Percentiles rank a stretch among this genome's conserved stretches.
These are phyloP conservation scores for Syrphus vitripennis DNA, from an alignment of 2,888 invertebrate genomes.

Conservation along the genomic window DNA sequence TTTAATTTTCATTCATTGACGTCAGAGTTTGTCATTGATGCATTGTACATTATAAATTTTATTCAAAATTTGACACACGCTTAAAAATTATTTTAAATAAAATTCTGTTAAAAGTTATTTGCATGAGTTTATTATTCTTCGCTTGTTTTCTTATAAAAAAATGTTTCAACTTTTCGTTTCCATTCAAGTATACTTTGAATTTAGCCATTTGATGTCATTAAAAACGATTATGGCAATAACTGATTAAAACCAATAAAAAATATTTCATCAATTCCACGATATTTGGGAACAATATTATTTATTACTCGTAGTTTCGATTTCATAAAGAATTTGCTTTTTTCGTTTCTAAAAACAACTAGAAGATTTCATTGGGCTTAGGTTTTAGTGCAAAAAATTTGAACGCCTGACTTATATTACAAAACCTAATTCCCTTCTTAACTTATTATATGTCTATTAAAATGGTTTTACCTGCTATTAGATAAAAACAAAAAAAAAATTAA, in stretches of 20 bases:
- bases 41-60: slow-evolving; percentile 16
- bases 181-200: background rate
- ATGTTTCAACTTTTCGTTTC: background rate
- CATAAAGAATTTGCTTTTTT: no score
- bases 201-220: background rate
- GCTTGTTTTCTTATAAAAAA: background rate
- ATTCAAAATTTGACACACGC: slow-evolving; percentile 15
- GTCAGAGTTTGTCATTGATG: slow-evolving; percentile 21
- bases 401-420: no score
- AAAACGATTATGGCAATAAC: background rate
- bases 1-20: slow-evolving; percentile 20
- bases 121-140: slow-evolving; percentile 44
- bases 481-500: no score
- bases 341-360: no score
- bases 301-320: no score
- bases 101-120: slow-evolving; percentile 28
- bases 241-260: background rate
- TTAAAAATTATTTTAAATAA: background rate
- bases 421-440: no score
- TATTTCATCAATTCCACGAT: background rate
- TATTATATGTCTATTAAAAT: no score
- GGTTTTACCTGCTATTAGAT: no score
- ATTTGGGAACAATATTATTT: no score
- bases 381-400: no score
- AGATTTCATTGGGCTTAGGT: no score